phyloP scores from a whole-genome alignment of 1,140 invertebrate genomes.

The Cyrtorhinus lividipennis region DNA sequence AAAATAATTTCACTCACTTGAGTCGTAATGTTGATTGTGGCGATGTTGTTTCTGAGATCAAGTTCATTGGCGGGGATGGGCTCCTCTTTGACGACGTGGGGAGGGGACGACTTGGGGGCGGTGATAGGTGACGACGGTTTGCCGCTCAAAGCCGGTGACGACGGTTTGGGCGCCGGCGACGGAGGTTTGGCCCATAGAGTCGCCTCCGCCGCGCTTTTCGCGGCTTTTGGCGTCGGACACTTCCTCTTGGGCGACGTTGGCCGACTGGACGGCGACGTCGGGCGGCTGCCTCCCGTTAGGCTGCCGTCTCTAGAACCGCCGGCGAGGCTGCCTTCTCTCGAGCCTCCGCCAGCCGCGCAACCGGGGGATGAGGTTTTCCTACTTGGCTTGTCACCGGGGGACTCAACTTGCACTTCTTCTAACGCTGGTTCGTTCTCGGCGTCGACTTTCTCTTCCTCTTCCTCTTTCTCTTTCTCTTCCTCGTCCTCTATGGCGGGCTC shows the following conservation, averaged over 20 bases:
- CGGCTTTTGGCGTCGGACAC: neutral
- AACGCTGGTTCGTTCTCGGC: neutral
- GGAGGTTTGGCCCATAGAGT: neutral
- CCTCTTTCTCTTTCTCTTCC: constrained; percentile 1
- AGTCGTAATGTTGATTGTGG: neutral
- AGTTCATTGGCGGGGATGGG: neutral
- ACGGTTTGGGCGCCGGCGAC: neutral
- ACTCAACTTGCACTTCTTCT: constrained; percentile 1
- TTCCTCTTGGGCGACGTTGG: neutral
- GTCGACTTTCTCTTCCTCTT: neutral
- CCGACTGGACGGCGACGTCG: neutral
- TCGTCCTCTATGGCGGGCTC: neutral
- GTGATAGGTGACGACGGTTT: neutral
- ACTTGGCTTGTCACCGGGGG: neutral
- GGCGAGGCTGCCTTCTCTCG: neutral
- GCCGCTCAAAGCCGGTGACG: neutral
- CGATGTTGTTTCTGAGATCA: neutral
- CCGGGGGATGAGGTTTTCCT: neutral
- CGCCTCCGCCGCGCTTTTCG: neutral
- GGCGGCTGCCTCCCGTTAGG: neutral
- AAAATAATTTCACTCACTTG: too few species aligned
- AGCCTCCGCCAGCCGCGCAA: neutral
- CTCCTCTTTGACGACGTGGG: neutral
- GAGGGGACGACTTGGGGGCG: neutral
- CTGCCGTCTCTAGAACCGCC: neutral